Evolutionary conservation across 1,140 invertebrate species (phyloP), one percentile per base, ranked within the genome.

Genomic region (Eumaeus atala): DNA sequence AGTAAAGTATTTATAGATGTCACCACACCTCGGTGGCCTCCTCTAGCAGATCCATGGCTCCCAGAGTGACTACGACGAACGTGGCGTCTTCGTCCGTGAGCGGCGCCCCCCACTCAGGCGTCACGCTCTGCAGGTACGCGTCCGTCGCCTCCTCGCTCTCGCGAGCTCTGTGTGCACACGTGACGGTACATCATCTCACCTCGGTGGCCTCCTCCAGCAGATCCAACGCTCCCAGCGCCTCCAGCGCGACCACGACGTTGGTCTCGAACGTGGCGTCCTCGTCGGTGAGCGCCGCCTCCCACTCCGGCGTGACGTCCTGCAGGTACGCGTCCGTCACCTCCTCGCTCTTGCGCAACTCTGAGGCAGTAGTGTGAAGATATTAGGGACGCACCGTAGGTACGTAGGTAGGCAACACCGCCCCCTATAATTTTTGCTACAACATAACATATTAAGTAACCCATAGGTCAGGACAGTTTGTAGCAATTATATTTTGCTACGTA

Each of bases 121-220:
- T 85, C 21, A 88, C 73, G 51, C 87, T 85, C 62, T 87, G 74
- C 2, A 82, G 53, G 21, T 28, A 28, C 21, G 21, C 21, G 21
- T 28, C 21, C 6, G 6, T 28, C 21, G 6, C 21, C 6, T 28
- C 21, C 21, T 28, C 76, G 48, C 66, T 79, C 50, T 84, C 82
- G 12, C 75, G 84, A n/a, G n/a, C n/a, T 28, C 2, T 28, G 21
- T 28, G 21, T 6, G 21, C 2, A 28, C 21, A 28, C 21, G 21
- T 28, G 21, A 28, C 21, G 21, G 2, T 6, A 42, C 12, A 16
- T 42, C 17, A 42, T n/a, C 53, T 48, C 34, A 95, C 94, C 88
- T 95, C 95, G 37, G 96, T 90, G 14, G 95, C 92, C 72, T 96
- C 95, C 28, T 95, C 93, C 60, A 97, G 87, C 79, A 95, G 95